These are phyloP conservation scores for Camarhynchus parvulus DNA, from an alignment of 2,113 vertebrate species.

Conservation along the genomic window DNA sequence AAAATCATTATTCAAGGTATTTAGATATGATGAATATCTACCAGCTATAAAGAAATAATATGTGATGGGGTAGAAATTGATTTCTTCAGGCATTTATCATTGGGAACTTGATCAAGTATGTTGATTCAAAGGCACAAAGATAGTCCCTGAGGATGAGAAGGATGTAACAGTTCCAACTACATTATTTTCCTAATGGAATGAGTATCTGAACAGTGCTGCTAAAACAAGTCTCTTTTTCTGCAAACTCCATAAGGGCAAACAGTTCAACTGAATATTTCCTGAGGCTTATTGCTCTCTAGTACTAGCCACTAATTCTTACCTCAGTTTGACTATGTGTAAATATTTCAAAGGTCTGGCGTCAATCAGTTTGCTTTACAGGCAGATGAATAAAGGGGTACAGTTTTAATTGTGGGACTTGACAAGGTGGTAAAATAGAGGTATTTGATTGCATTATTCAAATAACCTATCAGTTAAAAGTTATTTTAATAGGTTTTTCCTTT, in stretches of 20 bases:
- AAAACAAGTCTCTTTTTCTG: neutral
- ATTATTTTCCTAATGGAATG: neutral
- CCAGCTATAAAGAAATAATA: neutral
- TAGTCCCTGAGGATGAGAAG: neutral
- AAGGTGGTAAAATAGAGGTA: neutral
- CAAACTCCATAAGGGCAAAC: neutral
- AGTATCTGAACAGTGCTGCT: neutral
- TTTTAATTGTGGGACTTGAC: neutral
- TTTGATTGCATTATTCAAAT: neutral
- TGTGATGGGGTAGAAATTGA: neutral
- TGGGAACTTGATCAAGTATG: neutral
- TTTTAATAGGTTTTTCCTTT: neutral
- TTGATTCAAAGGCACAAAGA: neutral
- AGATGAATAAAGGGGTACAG: neutral
- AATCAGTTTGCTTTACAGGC: neutral
- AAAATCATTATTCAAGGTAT: neutral
- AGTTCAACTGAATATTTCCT: neutral
- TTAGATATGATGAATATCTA: neutral
- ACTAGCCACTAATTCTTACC: neutral
- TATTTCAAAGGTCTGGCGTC: neutral
- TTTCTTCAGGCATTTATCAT: neutral
- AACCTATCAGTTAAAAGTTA: neutral
- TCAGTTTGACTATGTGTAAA: neutral
- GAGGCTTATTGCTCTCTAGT: neutral
- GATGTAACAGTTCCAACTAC: neutral